phyloP scores from a whole-genome alignment of 2,113 vertebrate genomes.

The Phalacrocorax carbo region DNA sequence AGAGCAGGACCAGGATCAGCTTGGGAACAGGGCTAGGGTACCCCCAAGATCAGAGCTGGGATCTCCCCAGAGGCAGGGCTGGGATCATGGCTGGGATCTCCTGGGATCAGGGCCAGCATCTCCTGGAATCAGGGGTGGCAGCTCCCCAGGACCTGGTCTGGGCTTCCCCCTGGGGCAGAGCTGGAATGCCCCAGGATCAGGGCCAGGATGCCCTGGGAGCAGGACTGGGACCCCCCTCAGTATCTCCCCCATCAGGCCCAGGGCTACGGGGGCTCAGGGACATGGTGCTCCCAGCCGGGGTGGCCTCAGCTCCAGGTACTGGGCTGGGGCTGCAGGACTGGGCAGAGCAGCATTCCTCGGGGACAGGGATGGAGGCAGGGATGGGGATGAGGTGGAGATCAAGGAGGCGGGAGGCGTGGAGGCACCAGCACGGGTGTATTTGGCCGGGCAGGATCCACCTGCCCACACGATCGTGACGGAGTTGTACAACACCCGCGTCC shows the following conservation, averaged over 20 bases:
- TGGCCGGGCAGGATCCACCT: conserved; percentile 29
- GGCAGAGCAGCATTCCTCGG: background rate
- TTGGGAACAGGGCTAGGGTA: too few relatives aligned
- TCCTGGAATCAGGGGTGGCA: too few relatives aligned
- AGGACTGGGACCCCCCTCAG: background rate
- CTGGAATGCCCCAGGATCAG: background rate
- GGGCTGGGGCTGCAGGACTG: background rate
- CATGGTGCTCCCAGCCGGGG: background rate
- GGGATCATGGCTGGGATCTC: background rate
- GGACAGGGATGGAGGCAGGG: too few relatives aligned
- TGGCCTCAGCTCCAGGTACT: background rate
- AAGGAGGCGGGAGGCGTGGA: background rate
- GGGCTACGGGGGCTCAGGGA: background rate
- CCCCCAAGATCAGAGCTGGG: background rate
- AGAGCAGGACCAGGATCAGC: background rate
- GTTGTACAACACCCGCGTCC: background rate
- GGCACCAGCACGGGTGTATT: conserved; percentile 18
- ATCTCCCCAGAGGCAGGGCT: too few relatives aligned
- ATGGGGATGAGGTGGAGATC: accelerated
- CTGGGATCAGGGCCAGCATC: too few relatives aligned
- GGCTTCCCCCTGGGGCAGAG: too few relatives aligned
- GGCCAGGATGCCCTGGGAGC: background rate
- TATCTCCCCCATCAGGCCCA: background rate
- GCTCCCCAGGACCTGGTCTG: too few relatives aligned
- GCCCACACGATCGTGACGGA: background rate